A percentile compares a stretch with the other conserved stretches of the same genome.
These are phyloP conservation scores for Hippocampus abdominalis DNA, from an alignment of 2,113 vertebrate genomes.

Conservation along the genomic window DNA sequence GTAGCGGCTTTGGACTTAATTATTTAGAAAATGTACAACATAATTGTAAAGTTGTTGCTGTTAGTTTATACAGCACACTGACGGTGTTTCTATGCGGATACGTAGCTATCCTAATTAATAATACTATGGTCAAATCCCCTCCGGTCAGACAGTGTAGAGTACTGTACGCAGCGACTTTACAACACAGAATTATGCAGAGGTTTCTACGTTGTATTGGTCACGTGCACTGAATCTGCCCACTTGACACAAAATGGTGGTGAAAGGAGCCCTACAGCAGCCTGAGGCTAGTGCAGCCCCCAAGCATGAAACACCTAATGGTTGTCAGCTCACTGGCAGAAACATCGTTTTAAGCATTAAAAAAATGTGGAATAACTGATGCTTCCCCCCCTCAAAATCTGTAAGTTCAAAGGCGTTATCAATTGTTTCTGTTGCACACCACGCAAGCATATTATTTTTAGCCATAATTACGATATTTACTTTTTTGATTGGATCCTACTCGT, in stretches of 20 bases:
- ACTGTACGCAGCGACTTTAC: neutral
- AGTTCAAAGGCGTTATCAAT: neutral
- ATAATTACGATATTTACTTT: neutral
- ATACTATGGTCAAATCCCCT: neutral
- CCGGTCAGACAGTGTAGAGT: neutral
- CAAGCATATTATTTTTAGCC: neutral
- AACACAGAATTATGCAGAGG: neutral
- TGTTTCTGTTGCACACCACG: neutral
- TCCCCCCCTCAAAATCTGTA: neutral
- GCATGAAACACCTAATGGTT: constrained; percentile 19
- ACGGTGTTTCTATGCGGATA: neutral
- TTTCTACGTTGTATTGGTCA: neutral
- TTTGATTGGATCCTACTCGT: neutral
- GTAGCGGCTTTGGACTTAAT: neutral
- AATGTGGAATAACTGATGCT: neutral
- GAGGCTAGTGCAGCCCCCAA: constrained; percentile 21
- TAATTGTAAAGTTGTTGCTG: neutral
- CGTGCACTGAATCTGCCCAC: constrained; percentile 4
- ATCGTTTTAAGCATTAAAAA: constrained; percentile 1
- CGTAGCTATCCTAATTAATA: neutral
- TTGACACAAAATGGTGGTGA: constrained; percentile 25
- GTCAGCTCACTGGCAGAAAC: constrained; percentile 19
- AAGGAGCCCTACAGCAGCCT: constrained; percentile 16
- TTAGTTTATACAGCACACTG: neutral
- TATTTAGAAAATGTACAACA: neutral